Base-by-base conservation (phyloP, 2,888 invertebrate genomes). In the Schizotus pectinicornis region DNA sequence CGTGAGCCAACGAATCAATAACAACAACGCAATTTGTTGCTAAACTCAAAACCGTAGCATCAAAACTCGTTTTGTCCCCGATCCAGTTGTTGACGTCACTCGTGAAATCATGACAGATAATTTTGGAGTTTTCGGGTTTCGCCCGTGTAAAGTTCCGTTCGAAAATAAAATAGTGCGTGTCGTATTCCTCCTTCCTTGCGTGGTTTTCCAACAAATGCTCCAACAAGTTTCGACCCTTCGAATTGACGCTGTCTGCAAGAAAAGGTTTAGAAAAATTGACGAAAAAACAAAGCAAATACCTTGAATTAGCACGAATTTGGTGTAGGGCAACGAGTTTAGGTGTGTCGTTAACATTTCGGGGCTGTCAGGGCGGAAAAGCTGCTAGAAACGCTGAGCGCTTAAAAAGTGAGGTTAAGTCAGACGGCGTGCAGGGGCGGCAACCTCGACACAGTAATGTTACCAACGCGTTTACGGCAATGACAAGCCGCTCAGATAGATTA, bases 241-340 rank as follows among this genome's bases (percentile, higher is more conserved):
- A 63, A 47, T 72, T 58, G 9, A 76, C 35, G 7, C 63, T 63
- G 68, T 79, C 79, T 79, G 55, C 41, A 75, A 76, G 1, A 14
- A 35, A 55, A 38, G 7, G 13, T 30, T 8, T 7, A 45, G 6
- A 48, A 38, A 1, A 50, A 46, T 33, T 7, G 7, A n/a, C n/a
- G 11, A 45, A 12, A 42, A 8, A 41, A 35, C 32, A 45, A 39
- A 43, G 9, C 11, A 33, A 6, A 66, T 71, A 77, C 78, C 77
- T 71, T 76, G 69, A 30, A 79, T 74, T 56, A 78, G 37, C 9
- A 77, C 62, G 59, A 77, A 76, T 68, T 77, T 78, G 0, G 76
- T 69, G 38, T 61, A 68, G 2, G 78, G 77, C 9, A 67, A 12
- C 31, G 67, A 60, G 47, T 72, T 73, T 54, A 77, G 68, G 63